These are phyloP conservation scores for Mimachlamys varia DNA, from an alignment of 2,888 invertebrate genomes.

Conservation along the genomic window DNA sequence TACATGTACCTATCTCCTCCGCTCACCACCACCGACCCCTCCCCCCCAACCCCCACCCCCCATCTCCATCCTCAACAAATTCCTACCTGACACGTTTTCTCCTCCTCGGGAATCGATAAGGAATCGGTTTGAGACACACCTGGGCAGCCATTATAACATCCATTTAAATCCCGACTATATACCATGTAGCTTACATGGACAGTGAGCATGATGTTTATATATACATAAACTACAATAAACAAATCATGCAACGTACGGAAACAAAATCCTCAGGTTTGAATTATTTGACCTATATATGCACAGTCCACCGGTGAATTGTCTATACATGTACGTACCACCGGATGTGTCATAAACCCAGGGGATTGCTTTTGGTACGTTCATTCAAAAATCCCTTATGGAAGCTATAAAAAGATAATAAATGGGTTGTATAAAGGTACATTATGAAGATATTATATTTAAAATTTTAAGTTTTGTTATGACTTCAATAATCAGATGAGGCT, in stretches of 20 bases:
- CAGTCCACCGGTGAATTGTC: background rate
- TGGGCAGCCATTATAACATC: background rate
- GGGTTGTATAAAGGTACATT: too few species aligned
- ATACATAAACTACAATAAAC: background rate
- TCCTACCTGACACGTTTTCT: background rate
- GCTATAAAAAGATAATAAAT: too few species aligned
- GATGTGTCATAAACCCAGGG: background rate
- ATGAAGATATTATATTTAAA: background rate
- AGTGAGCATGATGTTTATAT: background rate
- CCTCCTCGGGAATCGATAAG: background rate
- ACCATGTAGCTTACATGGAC: background rate
- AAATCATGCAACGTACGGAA: background rate
- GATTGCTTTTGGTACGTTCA: background rate
- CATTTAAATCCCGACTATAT: background rate
- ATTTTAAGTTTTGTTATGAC: background rate
- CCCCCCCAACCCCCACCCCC: too few species aligned
- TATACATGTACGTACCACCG: background rate
- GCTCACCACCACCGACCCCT: too few species aligned
- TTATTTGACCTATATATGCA: background rate
- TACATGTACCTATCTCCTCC: background rate
- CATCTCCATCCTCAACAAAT: too few species aligned
- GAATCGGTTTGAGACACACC: background rate
- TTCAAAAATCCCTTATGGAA: background rate
- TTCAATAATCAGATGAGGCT: background rate
- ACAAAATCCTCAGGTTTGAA: background rate